These are phyloP conservation scores for Hepsetus odoe DNA, from an alignment of 2,113 vertebrate species.

Conservation along the genomic window DNA sequence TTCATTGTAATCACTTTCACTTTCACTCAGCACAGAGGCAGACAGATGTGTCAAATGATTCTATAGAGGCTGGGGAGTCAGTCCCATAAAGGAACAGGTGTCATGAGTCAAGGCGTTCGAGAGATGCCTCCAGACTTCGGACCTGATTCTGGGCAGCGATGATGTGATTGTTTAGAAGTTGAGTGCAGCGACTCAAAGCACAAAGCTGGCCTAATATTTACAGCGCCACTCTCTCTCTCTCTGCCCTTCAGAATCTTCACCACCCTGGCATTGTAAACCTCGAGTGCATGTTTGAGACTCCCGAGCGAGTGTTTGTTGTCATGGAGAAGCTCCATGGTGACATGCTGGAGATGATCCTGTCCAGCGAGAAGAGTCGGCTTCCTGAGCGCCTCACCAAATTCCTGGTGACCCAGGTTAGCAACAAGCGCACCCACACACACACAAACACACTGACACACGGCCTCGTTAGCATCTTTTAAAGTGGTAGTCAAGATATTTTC, in stretches of 20 bases:
- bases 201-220: not conserved
- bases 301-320: slow-evolving; percentile 96
- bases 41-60: no score
- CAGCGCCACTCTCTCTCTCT: not conserved
- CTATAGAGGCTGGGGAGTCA: no score
- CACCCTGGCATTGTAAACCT: slow-evolving; percentile 98
- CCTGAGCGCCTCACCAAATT: slow-evolving; percentile 97
- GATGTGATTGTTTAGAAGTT: not conserved
- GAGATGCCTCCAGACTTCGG: no score
- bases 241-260: slow-evolving; percentile 87
- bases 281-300: slow-evolving; percentile 99
- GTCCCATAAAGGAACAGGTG: no score
- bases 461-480: no score
- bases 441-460: no score
- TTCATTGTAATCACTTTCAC: no score
- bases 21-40: no score
- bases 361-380: slow-evolving; percentile 96
- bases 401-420: slow-evolving; percentile 91
- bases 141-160: no score
- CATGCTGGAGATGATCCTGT: slow-evolving; percentile 99
- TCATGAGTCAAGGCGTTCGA: no score
- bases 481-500: no score
- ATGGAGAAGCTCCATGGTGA: slow-evolving; percentile 99
- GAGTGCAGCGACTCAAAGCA: not conserved
- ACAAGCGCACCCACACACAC: no score